Evolutionary conservation across 2,888 invertebrate species (phyloP).

Genomic region (Imbricaverruca yamaguchii): DNA sequence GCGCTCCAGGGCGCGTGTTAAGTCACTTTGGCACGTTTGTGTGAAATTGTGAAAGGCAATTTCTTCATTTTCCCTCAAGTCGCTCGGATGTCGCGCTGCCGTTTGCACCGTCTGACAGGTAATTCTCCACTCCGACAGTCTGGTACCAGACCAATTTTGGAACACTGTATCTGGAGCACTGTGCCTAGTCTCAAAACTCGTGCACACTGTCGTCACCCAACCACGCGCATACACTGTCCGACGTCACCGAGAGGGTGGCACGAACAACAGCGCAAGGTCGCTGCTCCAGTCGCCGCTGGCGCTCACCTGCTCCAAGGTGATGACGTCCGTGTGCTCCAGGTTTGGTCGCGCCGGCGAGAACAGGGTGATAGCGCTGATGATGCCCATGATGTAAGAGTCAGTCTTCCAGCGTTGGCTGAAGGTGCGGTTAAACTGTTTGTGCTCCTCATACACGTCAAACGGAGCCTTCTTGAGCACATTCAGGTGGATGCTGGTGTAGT

Average conservation of each 20-base stretch:
- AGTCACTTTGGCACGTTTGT: too few species aligned
- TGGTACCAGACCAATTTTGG: too few species aligned
- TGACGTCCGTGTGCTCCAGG: conserved; percentile 74
- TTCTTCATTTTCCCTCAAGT: too few species aligned
- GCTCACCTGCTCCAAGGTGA: conserved; percentile 71
- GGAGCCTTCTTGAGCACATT: conserved; percentile 86
- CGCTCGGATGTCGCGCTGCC: neutral
- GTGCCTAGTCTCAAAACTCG: too few species aligned
- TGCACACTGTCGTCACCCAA: too few species aligned
- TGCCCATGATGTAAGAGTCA: conserved; percentile 82
- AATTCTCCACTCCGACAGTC: neutral
- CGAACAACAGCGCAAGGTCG: too few species aligned
- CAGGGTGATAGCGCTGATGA: conserved; percentile 81
- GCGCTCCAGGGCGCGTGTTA: too few species aligned
- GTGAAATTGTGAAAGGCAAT: too few species aligned
- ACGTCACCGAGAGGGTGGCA: too few species aligned
- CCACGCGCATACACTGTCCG: too few species aligned
- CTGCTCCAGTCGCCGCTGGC: too few species aligned
- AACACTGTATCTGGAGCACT: too few species aligned
- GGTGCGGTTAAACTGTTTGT: conserved; percentile 72
- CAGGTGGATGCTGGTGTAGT: conserved; percentile 66
- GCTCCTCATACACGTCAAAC: conserved; percentile 79
- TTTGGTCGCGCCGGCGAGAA: conserved; percentile 76
- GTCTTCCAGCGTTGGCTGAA: conserved; percentile 77
- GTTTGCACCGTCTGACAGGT: neutral